These are phyloP conservation scores for Druon quercuslanigerum DNA, from an alignment of 1,140 invertebrate genomes.

Conservation along the genomic window DNA sequence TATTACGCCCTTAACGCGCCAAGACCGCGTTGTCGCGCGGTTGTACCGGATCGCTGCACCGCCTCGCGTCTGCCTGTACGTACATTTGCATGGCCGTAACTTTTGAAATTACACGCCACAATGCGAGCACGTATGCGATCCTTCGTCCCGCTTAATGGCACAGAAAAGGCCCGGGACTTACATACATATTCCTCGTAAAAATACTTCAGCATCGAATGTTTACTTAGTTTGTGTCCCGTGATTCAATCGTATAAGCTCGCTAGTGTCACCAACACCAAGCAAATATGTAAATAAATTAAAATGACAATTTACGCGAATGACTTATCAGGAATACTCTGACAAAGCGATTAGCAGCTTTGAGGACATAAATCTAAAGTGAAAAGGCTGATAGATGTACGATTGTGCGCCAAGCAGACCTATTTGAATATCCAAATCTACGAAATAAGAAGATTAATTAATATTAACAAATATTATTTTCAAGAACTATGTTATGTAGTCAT, in stretches of 20 bases:
- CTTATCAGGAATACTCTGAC: neutral
- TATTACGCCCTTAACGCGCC: slow-evolving; percentile 58
- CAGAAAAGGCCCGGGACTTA: too few relatives aligned
- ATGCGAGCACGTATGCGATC: slow-evolving; percentile 35
- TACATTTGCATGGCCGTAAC: slow-evolving; percentile 39
- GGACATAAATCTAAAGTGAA: slow-evolving; percentile 17
- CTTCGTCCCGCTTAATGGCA: neutral
- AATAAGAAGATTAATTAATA: too few relatives aligned
- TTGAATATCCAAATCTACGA: too few relatives aligned
- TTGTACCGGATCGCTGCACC: slow-evolving; percentile 54
- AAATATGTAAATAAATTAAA: slow-evolving; percentile 16
- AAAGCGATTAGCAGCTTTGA: neutral
- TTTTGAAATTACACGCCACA: slow-evolving; percentile 47
- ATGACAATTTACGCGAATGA: neutral
- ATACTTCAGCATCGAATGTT: slow-evolving; percentile 18
- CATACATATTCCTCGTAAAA: neutral
- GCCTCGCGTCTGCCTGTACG: slow-evolving; percentile 1
- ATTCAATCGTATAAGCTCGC: slow-evolving; percentile 19
- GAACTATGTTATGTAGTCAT: too few relatives aligned
- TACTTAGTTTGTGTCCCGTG: neutral
- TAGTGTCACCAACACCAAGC: neutral
- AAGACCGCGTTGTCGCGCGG: slow-evolving; percentile 52
- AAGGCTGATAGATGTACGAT: too few relatives aligned
- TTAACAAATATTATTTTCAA: too few relatives aligned
- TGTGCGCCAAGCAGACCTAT: too few relatives aligned